Base-by-base conservation (phyloP, 2,113 vertebrate species). In the Acrocephalus kingi region DNA sequence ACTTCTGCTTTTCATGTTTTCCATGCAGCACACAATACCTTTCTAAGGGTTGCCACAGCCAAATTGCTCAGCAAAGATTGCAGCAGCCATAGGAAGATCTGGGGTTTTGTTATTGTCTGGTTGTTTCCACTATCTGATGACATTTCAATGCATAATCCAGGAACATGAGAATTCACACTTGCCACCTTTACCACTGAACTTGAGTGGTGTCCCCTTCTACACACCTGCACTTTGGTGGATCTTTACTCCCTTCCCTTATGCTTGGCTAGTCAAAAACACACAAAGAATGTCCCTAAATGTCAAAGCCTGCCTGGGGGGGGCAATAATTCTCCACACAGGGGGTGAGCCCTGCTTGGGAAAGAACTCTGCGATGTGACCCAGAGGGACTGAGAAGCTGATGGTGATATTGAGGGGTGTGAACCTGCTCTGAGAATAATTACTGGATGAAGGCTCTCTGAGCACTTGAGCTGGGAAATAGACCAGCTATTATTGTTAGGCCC, bases 261-360 rank as follows among this genome's bases (percentile, higher is more conserved):
- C 25, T 74, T 61, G 45, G 16, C 51, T 51, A 54, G 18, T n/a
- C 61, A 64, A 43, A 64, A 79, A 2, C 39, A 43, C 3, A 7
- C 2, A 9, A 21, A 82, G 31, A 79, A 15, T 1, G 0, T 30
- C 54, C 23, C 30, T 64, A 80, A 68, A 56, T 43, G 31, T 15
- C 23, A 37, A 35, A 84, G 37, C 49, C 39, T 69, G 54, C 11
- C 15, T 23, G 24, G 19, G 3, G 7, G 7, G 25, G 15, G 19
- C 37, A 85, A n/a, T 1, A 9, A 13, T 43, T 61, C 45, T 83
- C 30, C 51, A 55, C 2, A 8, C 39, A 21, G 0, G 0, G 15
- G 33, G 41, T 68, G 18, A 80, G 49, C 5, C 10, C 31, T 52
- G 24, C 62, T 61, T 7, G 1, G 48, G 31, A 64, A 67, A 27